A percentile compares a stretch with the other conserved stretches of the same genome.
phyloP scores from a whole-genome alignment of 2,797 vertebrate genomes.

The Crocodylus rhombifer region DNA sequence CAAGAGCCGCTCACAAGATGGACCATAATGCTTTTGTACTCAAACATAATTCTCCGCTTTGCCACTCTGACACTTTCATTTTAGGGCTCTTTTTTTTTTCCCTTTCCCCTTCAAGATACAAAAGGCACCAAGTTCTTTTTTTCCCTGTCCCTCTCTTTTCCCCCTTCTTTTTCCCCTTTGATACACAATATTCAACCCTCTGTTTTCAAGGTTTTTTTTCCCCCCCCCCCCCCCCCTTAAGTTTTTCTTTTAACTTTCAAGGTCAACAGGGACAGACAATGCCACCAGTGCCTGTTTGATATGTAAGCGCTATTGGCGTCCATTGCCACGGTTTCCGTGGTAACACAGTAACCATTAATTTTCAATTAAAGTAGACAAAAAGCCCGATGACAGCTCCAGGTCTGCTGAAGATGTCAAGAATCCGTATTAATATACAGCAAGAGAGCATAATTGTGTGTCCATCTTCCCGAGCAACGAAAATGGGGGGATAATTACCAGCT shows the following conservation, averaged over 20 bases:
- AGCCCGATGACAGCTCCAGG: conserved; percentile 98
- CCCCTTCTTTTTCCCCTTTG: conserved; percentile 69
- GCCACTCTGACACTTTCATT: conserved; percentile 81
- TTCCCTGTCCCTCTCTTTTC: neutral
- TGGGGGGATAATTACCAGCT: conserved; percentile 90
- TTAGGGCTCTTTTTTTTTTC: conserved; percentile 11
- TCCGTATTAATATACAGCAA: conserved; percentile 99
- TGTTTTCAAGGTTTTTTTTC: conserved; percentile 62
- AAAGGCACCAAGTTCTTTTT: conserved; percentile 83
- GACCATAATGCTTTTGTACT: conserved; percentile 70
- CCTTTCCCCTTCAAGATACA: conserved; percentile 56
- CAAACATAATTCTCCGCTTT: conserved; percentile 83
- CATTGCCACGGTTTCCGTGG: conserved; percentile 94
- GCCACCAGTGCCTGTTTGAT: conserved; percentile 96
- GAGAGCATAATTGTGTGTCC: conserved; percentile 99
- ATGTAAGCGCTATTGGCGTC: conserved; percentile 89
- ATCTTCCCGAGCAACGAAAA: conserved; percentile 91
- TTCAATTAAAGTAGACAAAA: conserved; percentile 99
- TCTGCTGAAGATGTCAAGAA: conserved; percentile 99
- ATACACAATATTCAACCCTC: conserved; percentile 84
- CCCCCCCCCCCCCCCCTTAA: conserved; percentile 70
- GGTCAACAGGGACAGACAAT: conserved; percentile 98
- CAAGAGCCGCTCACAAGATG: neutral
- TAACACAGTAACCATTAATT: conserved; percentile 99
- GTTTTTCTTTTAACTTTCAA: conserved; percentile 94